Conservation (phyloP, 2,797 vertebrate genomes). For the Percopsis omiscomaycus region DNA sequence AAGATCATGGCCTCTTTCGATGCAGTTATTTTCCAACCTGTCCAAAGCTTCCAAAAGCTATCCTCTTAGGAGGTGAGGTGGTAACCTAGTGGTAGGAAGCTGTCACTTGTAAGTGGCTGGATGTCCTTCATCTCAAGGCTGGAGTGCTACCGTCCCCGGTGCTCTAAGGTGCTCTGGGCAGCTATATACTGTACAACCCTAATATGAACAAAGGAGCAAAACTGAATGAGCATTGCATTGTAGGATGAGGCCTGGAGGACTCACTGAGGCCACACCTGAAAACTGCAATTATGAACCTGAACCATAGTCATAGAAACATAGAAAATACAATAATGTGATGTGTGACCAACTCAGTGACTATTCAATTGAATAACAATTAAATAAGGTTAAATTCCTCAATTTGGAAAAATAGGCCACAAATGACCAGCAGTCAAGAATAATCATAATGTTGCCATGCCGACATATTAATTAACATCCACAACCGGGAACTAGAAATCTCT, state of each 20-base stretch:
- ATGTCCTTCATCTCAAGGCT: too few relatives aligned
- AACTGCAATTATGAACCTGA: slow-evolving; percentile 12
- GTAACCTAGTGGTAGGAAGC: background rate
- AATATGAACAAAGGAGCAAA: slow-evolving; percentile 1
- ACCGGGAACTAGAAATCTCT: background rate
- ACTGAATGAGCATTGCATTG: slow-evolving; percentile 15
- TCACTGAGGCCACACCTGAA: slow-evolving; percentile 6
- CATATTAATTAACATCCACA: too few relatives aligned
- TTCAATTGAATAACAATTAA: too few relatives aligned
- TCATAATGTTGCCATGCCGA: too few relatives aligned
- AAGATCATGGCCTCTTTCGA: background rate
- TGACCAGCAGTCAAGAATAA: too few relatives aligned
- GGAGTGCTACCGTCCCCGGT: too few relatives aligned
- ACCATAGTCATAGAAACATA: slow-evolving; percentile 1
- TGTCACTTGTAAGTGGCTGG: too few relatives aligned
- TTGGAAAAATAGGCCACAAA: too few relatives aligned
- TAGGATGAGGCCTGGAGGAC: slow-evolving; percentile 5
- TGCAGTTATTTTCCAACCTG: background rate
- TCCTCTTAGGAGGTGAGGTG: slow-evolving; percentile 28
- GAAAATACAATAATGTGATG: too few relatives aligned
- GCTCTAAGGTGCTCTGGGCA: background rate
- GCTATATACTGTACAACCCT: too few relatives aligned
- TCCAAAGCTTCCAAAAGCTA: slow-evolving; percentile 11
- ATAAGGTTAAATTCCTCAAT: too few relatives aligned
- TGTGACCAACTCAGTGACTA: too few relatives aligned